Percentiles rank a stretch among this genome's conserved stretches.
Conservation (phyloP, 2,888 invertebrate species). For the Euspilapteryx auroguttella region DNA sequence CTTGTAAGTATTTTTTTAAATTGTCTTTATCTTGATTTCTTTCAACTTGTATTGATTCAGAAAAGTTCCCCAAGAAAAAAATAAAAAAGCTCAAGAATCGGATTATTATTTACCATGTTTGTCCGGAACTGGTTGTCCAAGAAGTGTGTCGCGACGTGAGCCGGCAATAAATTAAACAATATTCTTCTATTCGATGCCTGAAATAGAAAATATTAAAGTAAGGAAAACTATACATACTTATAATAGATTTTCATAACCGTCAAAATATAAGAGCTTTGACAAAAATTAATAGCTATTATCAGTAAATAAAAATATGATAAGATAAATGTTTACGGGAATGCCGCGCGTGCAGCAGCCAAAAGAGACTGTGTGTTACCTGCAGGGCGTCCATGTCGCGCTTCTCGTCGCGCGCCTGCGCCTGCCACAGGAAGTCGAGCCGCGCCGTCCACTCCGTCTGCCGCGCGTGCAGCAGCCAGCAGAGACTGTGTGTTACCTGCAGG, state of each 20-base stretch:
- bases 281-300: too few species aligned
- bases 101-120: conserved; percentile 78
- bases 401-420: conserved; percentile 86
- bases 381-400: conserved; percentile 81
- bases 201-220: conserved; percentile 9
- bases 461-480: neutral
- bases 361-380: conserved; percentile 2
- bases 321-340: neutral
- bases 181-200: conserved; percentile 83
- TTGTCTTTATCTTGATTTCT: too few species aligned
- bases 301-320: too few species aligned
- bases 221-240: too few species aligned
- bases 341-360: neutral
- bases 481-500: conserved; percentile 2
- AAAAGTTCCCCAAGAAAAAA: too few species aligned
- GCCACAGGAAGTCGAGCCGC: conserved; percentile 80
- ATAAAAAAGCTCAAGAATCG: too few species aligned
- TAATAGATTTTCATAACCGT: too few species aligned
- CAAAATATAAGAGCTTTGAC: too few species aligned
- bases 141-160: conserved; percentile 91
- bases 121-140: conserved; percentile 86
- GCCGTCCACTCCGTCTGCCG: conserved; percentile 84
- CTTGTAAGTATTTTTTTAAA: too few species aligned
- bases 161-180: conserved; percentile 85
- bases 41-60: too few species aligned